Evolutionary conservation across 2,113 vertebrate species (phyloP), one percentile per base, ranked within the genome.

Genomic region (Macrotus californicus): DNA sequence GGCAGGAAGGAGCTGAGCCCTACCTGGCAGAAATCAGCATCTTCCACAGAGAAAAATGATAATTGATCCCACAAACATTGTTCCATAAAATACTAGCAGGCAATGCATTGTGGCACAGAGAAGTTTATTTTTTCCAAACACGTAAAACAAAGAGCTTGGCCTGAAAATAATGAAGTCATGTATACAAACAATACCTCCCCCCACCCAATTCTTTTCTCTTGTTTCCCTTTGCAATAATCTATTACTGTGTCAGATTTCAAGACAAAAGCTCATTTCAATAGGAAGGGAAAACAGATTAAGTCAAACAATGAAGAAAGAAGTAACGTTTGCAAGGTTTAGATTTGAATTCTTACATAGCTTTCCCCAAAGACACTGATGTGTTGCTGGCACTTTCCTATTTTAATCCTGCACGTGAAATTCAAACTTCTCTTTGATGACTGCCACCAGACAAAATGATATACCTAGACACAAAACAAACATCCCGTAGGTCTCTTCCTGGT

Each of bases 241-340:
- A 77, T 69, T 79, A 56, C 64, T 93, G 72, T 81, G 54, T 72
- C 83, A 83, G n/a, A 94, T 76, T 95, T 87, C 34, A 92, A 96
- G 95, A 87, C 69, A 91, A 95, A 92, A 39, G 6, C 34, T 89
- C 70, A 48, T 85, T 89, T 82, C 56, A 34, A 90, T 50, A 46
- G 73, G 85, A 93, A 36, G 4, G 50, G 15, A 97, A 91, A 88
- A 94, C 22, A 83, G 54, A 93, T 69, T 39, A 76, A 94, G 76
- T 64, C 54, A 81, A 92, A 95, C n/a, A 64, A 69, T 43, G 43
- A 67, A 77, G 31, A 93, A 73, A 79, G 2, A 26, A 93, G 54
- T 61, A 56, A 39, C 61, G 22, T 36, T 67, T 19, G 29, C 14
- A 69, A 66, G 26, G 16, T 54, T 85, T 70, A 34, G 36, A 79